Evolutionary conservation across 2,888 invertebrate genomes (phyloP).

Genomic region (Punctoribates punctum): DNA sequence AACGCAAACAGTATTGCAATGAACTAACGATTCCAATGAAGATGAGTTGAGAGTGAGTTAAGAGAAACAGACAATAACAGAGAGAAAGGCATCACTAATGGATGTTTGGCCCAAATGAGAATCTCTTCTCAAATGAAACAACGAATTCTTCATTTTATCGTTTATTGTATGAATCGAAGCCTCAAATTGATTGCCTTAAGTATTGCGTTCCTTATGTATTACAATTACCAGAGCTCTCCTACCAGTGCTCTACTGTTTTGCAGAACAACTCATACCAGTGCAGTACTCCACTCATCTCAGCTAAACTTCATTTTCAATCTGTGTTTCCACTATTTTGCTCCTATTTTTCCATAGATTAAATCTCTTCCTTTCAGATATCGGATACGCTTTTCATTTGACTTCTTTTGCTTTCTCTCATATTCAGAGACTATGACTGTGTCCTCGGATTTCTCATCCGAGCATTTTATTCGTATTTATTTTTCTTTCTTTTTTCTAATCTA

Average conservation of each 20-base stretch:
- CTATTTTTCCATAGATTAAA: constrained; percentile 31
- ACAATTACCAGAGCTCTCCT: constrained; percentile 8
- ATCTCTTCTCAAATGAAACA: constrained; percentile 30
- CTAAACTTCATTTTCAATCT: constrained; percentile 14
- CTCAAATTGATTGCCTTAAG: constrained; percentile 26
- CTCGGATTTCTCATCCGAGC: neutral
- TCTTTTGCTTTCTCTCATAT: neutral
- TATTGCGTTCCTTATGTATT: constrained; percentile 22
- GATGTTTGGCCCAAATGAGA: constrained; percentile 33
- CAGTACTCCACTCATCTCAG: neutral
- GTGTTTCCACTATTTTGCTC: neutral
- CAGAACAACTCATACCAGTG: neutral
- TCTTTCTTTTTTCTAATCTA: neutral
- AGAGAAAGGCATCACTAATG: neutral
- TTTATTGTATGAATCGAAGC: constrained; percentile 14
- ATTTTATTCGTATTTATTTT: neutral
- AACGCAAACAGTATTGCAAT: constrained; percentile 9
- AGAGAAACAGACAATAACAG: neutral
- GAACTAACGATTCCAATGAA: constrained; percentile 5
- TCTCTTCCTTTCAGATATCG: constrained; percentile 14
- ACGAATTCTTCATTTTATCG: constrained; percentile 25
- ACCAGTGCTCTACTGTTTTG: neutral
- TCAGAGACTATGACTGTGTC: neutral
- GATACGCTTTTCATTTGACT: neutral
- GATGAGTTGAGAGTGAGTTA: neutral